A percentile compares a stretch with the other conserved stretches of the same genome.
Conservation (phyloP, 2,888 invertebrate species). For the Creontiades dilutus region DNA sequence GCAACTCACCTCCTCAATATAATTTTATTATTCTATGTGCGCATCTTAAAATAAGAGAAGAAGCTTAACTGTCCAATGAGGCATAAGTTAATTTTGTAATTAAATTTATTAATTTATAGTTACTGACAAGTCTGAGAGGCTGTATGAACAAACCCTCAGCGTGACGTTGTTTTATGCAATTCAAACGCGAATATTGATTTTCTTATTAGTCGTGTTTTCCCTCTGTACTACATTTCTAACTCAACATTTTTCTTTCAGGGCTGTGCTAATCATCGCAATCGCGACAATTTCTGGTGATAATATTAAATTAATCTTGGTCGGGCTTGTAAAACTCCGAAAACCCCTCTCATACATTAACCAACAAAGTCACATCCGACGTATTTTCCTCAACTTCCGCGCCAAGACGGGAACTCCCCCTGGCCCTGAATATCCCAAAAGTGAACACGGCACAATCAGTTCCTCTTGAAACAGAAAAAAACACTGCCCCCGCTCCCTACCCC, state of each 20-base stretch:
- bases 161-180: too few species aligned
- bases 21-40: too few species aligned
- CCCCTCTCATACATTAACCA: background rate
- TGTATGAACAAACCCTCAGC: too few species aligned
- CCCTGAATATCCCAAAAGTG: background rate
- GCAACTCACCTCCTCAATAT: too few species aligned
- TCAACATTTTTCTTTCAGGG: constrained; percentile 41
- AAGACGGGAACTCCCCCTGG: background rate
- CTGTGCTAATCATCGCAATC: constrained; percentile 61
- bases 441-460: background rate
- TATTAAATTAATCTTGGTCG: background rate
- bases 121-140: too few species aligned
- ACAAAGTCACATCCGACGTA: background rate
- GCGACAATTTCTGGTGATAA: constrained; percentile 60
- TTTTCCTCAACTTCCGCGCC: background rate
- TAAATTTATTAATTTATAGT: too few species aligned
- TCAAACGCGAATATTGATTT: too few species aligned
- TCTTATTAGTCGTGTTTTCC: too few species aligned
- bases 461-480: background rate
- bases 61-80: too few species aligned
- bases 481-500: background rate
- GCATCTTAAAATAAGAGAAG: too few species aligned
- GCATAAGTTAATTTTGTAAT: too few species aligned
- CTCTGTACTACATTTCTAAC: too few species aligned
- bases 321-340: background rate